Base-by-base conservation (phyloP, 1,140 invertebrate species). In the Nasonia vitripennis region DNA sequence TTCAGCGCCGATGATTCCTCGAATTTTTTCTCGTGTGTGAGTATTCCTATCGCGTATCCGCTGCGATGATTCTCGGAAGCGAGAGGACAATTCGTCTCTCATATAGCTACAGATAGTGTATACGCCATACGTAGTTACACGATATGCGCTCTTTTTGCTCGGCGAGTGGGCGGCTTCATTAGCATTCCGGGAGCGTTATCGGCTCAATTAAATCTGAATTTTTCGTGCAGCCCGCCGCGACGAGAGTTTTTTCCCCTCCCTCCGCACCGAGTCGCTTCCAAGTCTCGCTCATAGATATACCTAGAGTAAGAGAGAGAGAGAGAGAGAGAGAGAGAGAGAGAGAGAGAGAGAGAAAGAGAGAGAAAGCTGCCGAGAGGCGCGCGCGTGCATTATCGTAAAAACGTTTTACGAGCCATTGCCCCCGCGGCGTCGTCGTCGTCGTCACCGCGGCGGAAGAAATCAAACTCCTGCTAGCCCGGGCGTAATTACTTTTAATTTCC, bases 201-300 rank as follows among this genome's bases (percentile, higher is more conserved):
- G 75, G 78, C 74, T 79, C 85, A 86, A 86, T 86, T 86, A 79
- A 86, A 86, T 86, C 85, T 71, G 75, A 86, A 86, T 83, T 86
- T 86, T 86, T 82, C 85, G 73, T 73, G 48, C 74, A 67, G 80
- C 73, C 67, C 27, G 27, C 27, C 27, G 27, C 27, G 74, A 78
- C 51, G 48, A 17, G 48, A 51, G 71, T 71, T 83, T 68, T 20
- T 81, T 31, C 7, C 41, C 4, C 70, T 1, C 75, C 34, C 77
- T 34, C n/a, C 70, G 20, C 14, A 7, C 17, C 41, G 17, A 17
- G 79, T 51, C 68, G 4, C 48, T 51, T 51, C 48, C 14, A 51
- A 14, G 48, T 6, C 34, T 37, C 34, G 34, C 48, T 14, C 48
- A 14, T 51, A 51, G 11, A 51, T 51, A 51, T 51, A 51, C 27